Base-by-base conservation (phyloP, 2,888 invertebrate genomes). In the Mythimna pallens region DNA sequence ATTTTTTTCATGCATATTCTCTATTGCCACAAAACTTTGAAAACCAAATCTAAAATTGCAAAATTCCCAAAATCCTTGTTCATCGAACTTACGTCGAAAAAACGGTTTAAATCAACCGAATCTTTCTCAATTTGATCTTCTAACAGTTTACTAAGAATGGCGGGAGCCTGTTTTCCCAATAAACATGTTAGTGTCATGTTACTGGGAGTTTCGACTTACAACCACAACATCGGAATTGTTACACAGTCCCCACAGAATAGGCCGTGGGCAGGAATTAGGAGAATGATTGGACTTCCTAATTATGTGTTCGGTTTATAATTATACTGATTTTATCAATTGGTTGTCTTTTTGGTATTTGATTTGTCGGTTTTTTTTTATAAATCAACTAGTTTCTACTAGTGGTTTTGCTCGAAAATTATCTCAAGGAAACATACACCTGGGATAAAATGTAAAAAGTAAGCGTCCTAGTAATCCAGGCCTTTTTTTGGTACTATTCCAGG, bases 161-260 rank as follows among this genome's bases (percentile, higher is more conserved):
- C 69, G 69, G 61, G 17, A 43, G 70, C 65, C 72, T 93, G 91
- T 93, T 93, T 89, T 89, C 87, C 89, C 75, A 88, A 85, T 86
- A 90, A 92, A 92, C 92, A 91, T 73, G 71, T 73, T 47, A 71
- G 86, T 87, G 82, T 92, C 88, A 74, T 54, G 79, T 92, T 91
- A 88, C 92, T 74, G 17, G 36, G 10, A 75, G 86, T 79, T 78
- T 93, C 86, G 80, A 61, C 75, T 93, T 92, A 90, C 93, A 85
- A 88, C 34, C 79, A 91, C 77, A 92, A 93, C 88, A 92, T 65
- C 30, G 68, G 75, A 81, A 81, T 82, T 86, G 89, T 87, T 86
- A 81, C 89, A 72, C 67, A 58, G 65, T 80, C 65, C 78, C 76
- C 71, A 62, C 12, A 36, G 74, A 72, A 77, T 84, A 79, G 43